Percentiles rank a stretch among this genome's conserved stretches.
Conservation (phyloP, 1,140 invertebrate species). For the Eurosta solidaginis region DNA sequence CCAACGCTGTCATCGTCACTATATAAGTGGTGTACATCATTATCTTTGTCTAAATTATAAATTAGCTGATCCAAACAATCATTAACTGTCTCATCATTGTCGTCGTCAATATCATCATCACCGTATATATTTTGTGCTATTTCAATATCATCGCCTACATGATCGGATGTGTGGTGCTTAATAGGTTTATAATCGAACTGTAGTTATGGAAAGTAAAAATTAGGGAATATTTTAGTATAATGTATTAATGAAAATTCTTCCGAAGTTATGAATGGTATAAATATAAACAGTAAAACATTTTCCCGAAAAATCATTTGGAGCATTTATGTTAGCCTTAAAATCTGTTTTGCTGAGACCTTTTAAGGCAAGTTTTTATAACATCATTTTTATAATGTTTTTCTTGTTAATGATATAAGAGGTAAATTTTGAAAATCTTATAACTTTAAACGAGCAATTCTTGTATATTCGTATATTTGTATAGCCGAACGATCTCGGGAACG, state of each 20-base stretch:
- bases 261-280: too few species aligned
- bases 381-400: too few species aligned
- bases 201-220: neutral
- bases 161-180: neutral
- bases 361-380: too few species aligned
- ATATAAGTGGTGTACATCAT: neutral
- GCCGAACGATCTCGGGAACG: too few species aligned
- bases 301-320: too few species aligned
- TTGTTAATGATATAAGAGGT: too few species aligned
- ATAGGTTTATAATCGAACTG: neutral
- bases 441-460: too few species aligned
- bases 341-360: too few species aligned
- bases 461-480: too few species aligned
- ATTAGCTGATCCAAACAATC: slow-evolving; percentile 3
- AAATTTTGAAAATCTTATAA: too few species aligned
- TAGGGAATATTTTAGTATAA: neutral
- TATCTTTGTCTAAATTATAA: neutral
- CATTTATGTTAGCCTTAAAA: too few species aligned
- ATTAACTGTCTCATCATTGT: neutral
- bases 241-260: neutral
- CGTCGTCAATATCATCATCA: neutral
- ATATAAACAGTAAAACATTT: too few species aligned
- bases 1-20: neutral
- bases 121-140: neutral
- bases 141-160: neutral